These are phyloP conservation scores for Thera obeliscata DNA, from an alignment of 2,888 invertebrate species.

Conservation along the genomic window DNA sequence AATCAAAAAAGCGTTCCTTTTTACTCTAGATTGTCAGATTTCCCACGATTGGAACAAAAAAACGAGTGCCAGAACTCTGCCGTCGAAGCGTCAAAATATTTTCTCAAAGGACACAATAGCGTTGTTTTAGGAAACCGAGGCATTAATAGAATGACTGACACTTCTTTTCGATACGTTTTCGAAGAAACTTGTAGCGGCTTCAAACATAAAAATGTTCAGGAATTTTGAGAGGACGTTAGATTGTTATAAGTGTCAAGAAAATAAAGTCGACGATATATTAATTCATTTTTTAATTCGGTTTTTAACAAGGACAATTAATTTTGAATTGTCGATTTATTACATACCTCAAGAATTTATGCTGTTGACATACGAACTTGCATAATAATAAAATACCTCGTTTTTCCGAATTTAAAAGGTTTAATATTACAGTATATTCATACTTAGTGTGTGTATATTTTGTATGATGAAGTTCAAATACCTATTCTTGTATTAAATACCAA, in stretches of 20 bases:
- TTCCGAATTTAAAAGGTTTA: too few species aligned
- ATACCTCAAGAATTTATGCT: too few species aligned
- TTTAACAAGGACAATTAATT: neutral
- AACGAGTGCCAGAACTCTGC: conserved; percentile 62
- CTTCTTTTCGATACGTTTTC: conserved; percentile 70
- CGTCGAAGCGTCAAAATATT: conserved; percentile 76
- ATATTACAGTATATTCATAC: too few species aligned
- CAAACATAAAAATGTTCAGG: conserved; percentile 54
- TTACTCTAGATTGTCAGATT: conserved; percentile 41
- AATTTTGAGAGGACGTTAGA: conserved; percentile 24
- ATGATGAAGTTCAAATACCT: neutral
- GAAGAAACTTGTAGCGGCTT: conserved; percentile 63
- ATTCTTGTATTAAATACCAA: conserved; percentile 1
- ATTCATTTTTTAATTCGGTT: neutral
- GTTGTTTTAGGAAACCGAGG: conserved; percentile 76
- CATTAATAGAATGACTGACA: conserved; percentile 81
- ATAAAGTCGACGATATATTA: neutral
- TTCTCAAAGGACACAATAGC: conserved; percentile 64
- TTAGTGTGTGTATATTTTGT: too few species aligned
- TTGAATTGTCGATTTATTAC: neutral
- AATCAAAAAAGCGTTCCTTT: conserved; percentile 27
- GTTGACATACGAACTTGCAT: too few species aligned
- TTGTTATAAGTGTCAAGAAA: neutral
- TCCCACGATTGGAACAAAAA: conserved; percentile 64
- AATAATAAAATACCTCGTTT: too few species aligned